Evolutionary conservation across 2,113 vertebrate species (phyloP), one percentile per base, ranked within the genome.

Genomic region (Pan paniscus): DNA sequence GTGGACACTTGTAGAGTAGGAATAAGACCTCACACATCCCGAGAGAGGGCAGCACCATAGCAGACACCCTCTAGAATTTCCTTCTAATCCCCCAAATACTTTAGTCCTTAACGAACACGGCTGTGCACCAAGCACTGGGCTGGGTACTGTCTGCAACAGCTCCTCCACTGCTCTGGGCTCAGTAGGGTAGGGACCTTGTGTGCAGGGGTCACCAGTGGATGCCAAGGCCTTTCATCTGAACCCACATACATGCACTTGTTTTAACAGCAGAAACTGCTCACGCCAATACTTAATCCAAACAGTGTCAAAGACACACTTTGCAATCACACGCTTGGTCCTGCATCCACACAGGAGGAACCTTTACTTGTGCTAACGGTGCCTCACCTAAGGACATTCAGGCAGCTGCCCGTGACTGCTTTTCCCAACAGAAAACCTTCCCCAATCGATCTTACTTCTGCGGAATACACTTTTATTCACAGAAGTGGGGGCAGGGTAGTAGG

Each of bases 291-390:
- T 8, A 13, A 3, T 22, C 35, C 8, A 20, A 22, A 46, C 32
- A 40, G 18, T 10, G 12, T 6, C 12, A n/a, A 27, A 43, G 13
- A 1, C n/a, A 1, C 4, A 8, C 9, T 22, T 20, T 16, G 79
- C 17, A 8, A 27, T 5, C 70, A 8, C 0, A 16, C 0, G 7
- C 10, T 6, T 0, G 46, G 38, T 7, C 48, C 68, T 11, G 57
- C 27, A 14, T 8, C 25, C 2, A 64, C 16, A 2, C 0, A n/a
- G 35, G 4, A 10, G 94, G 35, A 10, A 40, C 55, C 6, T 14
- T 1, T 2, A 10, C 17, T 2, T 1, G n/a, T 18, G 16, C 8
- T 6, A 20, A n/a, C 18, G 13, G 2, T 32, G 48, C 25, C 17
- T 27, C 38, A 1, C 38, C 13, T 32, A 1, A 1, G 30, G 57